Conservation (phyloP, 2,888 invertebrate species). For the Agrochola lychnidis region DNA sequence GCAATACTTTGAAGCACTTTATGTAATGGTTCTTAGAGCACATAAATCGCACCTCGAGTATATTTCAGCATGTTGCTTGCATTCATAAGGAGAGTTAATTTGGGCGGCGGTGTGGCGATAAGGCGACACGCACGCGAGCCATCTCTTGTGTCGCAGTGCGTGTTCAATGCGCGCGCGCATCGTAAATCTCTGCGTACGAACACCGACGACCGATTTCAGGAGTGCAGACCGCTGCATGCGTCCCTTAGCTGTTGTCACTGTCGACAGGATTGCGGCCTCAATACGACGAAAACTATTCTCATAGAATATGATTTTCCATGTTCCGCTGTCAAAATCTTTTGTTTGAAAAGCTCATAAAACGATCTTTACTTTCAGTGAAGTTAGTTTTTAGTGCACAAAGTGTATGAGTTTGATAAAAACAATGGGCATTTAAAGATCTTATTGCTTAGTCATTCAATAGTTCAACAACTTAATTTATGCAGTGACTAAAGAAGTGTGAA, state of each 20-base stretch:
- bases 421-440: background rate
- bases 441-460: slow-evolving; percentile 19
- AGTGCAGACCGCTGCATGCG: slow-evolving; percentile 67
- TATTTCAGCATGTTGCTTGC: slow-evolving; percentile 77
- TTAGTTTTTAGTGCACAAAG: background rate
- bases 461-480: slow-evolving; percentile 67
- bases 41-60: slow-evolving; percentile 73
- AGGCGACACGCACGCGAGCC: slow-evolving; percentile 81
- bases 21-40: slow-evolving; percentile 52
- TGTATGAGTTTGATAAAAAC: background rate
- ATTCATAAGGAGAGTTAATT: slow-evolving; percentile 86
- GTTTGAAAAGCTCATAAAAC: background rate
- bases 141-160: slow-evolving; percentile 77
- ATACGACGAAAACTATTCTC: slow-evolving; percentile 33
- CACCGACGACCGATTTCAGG: slow-evolving; percentile 65
- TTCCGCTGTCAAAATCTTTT: background rate
- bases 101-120: slow-evolving; percentile 79
- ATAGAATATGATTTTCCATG: background rate
- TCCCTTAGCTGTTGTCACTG: slow-evolving; percentile 58
- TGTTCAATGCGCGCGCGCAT: slow-evolving; percentile 79
- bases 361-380: background rate
- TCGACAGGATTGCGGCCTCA: slow-evolving; percentile 56
- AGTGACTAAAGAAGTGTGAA: slow-evolving; percentile 64
- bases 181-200: slow-evolving; percentile 77
- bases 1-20: slow-evolving; percentile 23